Base-by-base conservation (phyloP, 1,140 invertebrate genomes). In the Leptopilina clavipes region DNA sequence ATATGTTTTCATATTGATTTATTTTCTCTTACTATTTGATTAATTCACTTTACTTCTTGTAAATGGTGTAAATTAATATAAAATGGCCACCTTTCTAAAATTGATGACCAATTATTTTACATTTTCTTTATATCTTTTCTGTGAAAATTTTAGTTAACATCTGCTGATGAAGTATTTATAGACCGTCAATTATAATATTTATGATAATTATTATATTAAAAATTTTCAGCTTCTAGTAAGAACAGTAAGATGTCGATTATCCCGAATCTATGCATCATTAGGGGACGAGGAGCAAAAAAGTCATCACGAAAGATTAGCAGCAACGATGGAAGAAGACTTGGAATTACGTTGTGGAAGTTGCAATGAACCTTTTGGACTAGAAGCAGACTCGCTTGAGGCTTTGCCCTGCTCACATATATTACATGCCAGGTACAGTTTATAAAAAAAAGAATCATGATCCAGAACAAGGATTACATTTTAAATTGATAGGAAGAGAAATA, bases 401-500 rank as follows among this genome's bases (percentile, higher is more conserved):
- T 87, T 97, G 75, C 95, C 95, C 5, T 97, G 96, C 89, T 94
- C 95, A 1, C 96, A 96, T 86, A 96, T 97, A 82, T 91, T 96
- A 43, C 95, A 97, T 85, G 94, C 95, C 31, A 95, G 95, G 95
- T 96, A 85, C 84, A 59, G 37, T 48, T 8, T 44, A 18, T 10
- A 11, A 31, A 54, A 12, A 6, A 48, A n/a, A n/a, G n/a, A n/a
- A 54, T 72, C 25, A 18, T 48, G n/a, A 22, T 6, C 11, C 1
- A 25, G 17, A 19, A 12, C 8, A 0, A 10, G 14, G 10, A n/a
- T 45, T 45, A 14, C 44, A 45, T 45, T 1, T 14, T n/a, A 14
- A 45, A 1, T 45, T 45, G 1, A 45, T 11, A 45, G 14, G 65
- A 48, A 48, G 59, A 74, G 17, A n/a, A 74, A 59, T 59, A 71